Conservation (phyloP, 2,888 invertebrate species). For the Stenolophus ochropezus region DNA sequence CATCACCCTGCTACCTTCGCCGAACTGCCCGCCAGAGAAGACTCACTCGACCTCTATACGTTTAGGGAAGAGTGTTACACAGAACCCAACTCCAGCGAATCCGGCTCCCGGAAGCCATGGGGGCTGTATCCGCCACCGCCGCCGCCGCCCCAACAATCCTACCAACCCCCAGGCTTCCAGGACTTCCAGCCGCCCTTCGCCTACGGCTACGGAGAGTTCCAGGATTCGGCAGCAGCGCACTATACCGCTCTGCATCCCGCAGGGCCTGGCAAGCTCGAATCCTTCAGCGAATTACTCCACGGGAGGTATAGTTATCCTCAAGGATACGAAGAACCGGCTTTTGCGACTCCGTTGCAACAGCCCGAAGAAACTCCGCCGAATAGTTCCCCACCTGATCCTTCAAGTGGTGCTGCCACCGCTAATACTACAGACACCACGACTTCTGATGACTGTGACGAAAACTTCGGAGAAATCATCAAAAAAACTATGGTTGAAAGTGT, state of each 20-base stretch:
- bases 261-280: constrained; percentile 80
- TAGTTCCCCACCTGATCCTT: constrained; percentile 60
- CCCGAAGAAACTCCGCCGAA: constrained; percentile 53
- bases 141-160: constrained; percentile 66
- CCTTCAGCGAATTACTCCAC: constrained; percentile 79
- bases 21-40: constrained; percentile 74
- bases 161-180: constrained; percentile 68
- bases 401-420: constrained; percentile 64
- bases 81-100: constrained; percentile 66
- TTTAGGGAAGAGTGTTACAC: constrained; percentile 79
- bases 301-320: constrained; percentile 75
- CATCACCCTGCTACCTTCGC: constrained; percentile 68
- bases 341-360: constrained; percentile 69
- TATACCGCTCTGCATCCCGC: constrained; percentile 83
- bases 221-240: constrained; percentile 74
- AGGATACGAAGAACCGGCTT: constrained; percentile 74
- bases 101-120: constrained; percentile 63
- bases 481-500: constrained; percentile 95
- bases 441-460: constrained; percentile 78
- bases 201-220: constrained; percentile 70
- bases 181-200: constrained; percentile 73
- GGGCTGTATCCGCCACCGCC: constrained; percentile 67
- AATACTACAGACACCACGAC: constrained; percentile 21
- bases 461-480: constrained; percentile 94
- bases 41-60: constrained; percentile 78